A percentile compares a stretch with the other conserved stretches of the same genome.
phyloP scores from a whole-genome alignment of 2,888 invertebrate genomes.

The Leptarthrus brevirostris region DNA sequence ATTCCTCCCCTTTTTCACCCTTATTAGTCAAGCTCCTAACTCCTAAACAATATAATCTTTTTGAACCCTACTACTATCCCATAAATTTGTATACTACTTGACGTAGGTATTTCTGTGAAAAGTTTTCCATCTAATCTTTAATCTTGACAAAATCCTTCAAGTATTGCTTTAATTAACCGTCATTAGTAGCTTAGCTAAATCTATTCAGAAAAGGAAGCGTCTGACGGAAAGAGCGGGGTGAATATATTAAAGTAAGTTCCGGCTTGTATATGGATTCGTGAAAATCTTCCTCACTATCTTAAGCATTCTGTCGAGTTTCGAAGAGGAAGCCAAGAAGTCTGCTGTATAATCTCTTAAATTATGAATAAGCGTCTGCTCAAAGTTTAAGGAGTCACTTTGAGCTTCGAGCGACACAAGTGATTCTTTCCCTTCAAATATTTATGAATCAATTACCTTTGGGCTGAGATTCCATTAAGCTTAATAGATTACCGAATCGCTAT shows the following conservation, averaged over 20 bases:
- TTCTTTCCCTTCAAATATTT: constrained; percentile 1
- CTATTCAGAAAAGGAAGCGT: background rate
- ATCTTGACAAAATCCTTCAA: background rate
- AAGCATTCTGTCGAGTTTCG: background rate
- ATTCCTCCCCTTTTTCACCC: background rate
- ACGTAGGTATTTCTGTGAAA: background rate
- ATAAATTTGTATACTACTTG: background rate
- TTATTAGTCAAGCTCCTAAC: background rate
- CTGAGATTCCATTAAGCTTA: background rate
- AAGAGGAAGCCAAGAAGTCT: background rate
- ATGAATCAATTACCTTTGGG: constrained; percentile 22
- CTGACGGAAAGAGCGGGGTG: background rate
- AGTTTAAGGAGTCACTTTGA: background rate
- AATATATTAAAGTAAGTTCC: constrained; percentile 6
- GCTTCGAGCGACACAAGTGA: constrained; percentile 1
- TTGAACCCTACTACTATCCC: background rate
- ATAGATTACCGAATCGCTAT: background rate
- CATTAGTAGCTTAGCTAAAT: background rate
- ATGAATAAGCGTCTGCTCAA: background rate
- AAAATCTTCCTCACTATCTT: constrained; percentile 2
- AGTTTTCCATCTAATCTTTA: background rate
- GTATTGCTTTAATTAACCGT: constrained; percentile 5
- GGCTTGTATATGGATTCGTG: constrained; percentile 4
- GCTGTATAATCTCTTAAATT: constrained; percentile 8
- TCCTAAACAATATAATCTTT: background rate